Percentiles rank a stretch among this genome's conserved stretches.
These are phyloP conservation scores for Oreotrochilus melanogaster DNA, from an alignment of 2,113 vertebrate species.

Conservation along the genomic window DNA sequence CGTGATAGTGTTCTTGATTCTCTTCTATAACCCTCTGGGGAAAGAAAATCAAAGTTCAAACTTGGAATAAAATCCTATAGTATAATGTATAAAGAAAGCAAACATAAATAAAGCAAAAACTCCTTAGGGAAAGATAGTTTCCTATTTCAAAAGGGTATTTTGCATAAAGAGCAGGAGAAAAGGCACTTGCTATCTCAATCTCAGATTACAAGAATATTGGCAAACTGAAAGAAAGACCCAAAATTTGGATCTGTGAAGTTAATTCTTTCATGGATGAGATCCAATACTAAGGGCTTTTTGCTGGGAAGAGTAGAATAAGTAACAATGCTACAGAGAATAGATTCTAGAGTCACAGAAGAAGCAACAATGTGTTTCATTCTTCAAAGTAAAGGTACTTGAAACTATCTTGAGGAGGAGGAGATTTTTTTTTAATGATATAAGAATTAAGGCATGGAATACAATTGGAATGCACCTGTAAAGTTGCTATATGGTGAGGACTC, in stretches of 20 bases:
- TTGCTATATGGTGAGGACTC: not conserved
- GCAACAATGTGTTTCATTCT: not conserved
- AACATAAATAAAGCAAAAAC: slow-evolving; percentile 15
- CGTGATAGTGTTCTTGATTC: slow-evolving; percentile 91
- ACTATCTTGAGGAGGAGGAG: not conserved
- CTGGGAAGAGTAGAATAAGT: not conserved
- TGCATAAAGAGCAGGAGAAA: slow-evolving; percentile 1
- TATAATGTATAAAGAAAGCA: not conserved
- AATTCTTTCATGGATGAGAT: not conserved
- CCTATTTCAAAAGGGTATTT: slow-evolving; percentile 6
- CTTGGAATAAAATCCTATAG: not conserved
- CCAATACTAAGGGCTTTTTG: not conserved
- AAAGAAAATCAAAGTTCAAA: slow-evolving; percentile 41
- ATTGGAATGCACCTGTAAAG: not conserved
- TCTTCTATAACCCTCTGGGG: slow-evolving; percentile 92
- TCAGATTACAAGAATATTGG: not conserved
- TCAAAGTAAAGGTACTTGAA: not conserved
- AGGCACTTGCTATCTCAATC: not conserved
- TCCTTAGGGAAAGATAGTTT: not conserved
- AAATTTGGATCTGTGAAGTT: not conserved
- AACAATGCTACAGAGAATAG: not conserved
- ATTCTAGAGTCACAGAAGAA: not conserved
- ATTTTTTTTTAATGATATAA: rapidly evolving
- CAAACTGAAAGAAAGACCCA: slow-evolving; percentile 7
- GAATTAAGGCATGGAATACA: not conserved